Evolutionary conservation across 2,113 vertebrate species (phyloP).

Genomic region (Barnardius zonarius): DNA sequence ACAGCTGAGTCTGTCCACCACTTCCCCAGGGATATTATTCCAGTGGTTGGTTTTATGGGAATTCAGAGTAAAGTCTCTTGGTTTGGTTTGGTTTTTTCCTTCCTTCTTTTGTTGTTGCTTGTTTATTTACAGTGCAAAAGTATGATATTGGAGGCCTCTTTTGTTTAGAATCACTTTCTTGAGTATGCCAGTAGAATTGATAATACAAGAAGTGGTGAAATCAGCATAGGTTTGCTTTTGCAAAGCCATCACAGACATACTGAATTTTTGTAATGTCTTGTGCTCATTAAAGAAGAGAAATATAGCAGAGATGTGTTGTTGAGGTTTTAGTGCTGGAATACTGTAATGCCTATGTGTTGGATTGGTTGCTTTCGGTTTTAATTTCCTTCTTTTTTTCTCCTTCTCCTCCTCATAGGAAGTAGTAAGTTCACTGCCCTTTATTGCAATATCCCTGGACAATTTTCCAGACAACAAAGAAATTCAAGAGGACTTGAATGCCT

Average conservation of each 20-base stretch:
- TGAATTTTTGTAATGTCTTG: not conserved
- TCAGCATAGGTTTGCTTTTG: not conserved
- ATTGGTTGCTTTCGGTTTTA: not conserved
- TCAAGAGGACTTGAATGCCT: constrained; percentile 87
- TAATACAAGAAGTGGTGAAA: not conserved
- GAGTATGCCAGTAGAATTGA: not conserved
- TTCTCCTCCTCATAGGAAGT: constrained; percentile 79
- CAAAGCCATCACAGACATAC: not conserved
- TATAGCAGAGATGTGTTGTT: not conserved
- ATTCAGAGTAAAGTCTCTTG: not conserved
- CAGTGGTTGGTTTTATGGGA: not conserved
- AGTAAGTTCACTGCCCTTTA: constrained; percentile 82
- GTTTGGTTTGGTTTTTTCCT: not conserved
- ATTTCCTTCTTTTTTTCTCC: accelerated
- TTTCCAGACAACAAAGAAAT: constrained; percentile 89
- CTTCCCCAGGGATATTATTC: not conserved
- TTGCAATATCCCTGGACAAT: constrained; percentile 86
- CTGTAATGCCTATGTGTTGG: not conserved
- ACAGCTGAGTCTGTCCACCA: not conserved
- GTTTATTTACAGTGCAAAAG: not conserved
- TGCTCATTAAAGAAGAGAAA: not conserved
- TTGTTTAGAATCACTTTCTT: not conserved
- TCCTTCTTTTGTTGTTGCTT: not conserved
- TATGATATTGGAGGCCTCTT: not conserved
- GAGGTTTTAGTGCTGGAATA: not conserved